Evolutionary conservation across 2,113 vertebrate species (phyloP).

Genomic region (Petromus typicus): DNA sequence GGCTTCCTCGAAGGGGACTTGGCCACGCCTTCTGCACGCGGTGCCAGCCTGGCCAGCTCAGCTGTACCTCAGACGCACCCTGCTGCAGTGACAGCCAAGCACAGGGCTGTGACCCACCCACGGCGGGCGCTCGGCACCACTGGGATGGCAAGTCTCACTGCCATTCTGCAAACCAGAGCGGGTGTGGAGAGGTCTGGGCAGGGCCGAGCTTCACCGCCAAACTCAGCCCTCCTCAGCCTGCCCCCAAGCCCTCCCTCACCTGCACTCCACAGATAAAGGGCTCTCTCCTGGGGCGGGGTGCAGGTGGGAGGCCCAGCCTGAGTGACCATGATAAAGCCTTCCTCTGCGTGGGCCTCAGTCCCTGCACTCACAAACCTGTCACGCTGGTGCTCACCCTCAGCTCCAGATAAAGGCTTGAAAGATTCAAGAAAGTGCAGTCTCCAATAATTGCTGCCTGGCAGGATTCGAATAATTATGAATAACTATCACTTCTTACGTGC

Average conservation of each 20-base stretch:
- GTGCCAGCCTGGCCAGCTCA: not conserved
- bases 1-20: too few species aligned
- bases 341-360: not conserved
- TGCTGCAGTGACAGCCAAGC: not conserved
- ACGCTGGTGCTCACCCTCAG: not conserved
- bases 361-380: not conserved
- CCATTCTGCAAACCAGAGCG: not conserved
- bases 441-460: not conserved
- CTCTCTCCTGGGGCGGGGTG: not conserved
- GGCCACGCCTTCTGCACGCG: not conserved
- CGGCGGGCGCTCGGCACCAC: too few species aligned
- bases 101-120: not conserved
- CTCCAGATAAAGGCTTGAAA: not conserved
- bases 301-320: not conserved
- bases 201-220: not conserved
- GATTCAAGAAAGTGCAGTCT: not conserved
- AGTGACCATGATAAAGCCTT: accelerated
- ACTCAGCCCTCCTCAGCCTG: not conserved
- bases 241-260: not conserved
- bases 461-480: not conserved
- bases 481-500: not conserved
- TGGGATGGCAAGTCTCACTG: accelerated
- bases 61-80: not conserved
- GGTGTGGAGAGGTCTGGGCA: not conserved
- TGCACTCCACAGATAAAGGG: not conserved